Evolutionary conservation across 2,113 vertebrate genomes (phyloP), one percentile per base, ranked within the genome.

Genomic region (Anseranas semipalmata): DNA sequence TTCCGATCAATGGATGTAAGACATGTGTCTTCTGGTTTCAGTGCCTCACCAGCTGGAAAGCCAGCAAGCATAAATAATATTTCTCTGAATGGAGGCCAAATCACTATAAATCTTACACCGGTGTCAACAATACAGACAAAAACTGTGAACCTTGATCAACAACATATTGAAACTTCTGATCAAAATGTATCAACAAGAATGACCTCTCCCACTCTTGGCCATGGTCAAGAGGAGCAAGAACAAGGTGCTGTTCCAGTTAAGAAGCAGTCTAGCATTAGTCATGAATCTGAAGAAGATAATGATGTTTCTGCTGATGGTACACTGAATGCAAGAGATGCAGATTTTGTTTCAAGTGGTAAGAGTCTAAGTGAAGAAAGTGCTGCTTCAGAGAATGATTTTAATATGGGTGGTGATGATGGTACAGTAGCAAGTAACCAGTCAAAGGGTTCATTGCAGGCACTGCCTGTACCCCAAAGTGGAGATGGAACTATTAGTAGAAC

Each of bases 31-130:
- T 97, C 98, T 75, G 98, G 96, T 96, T 99, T 99, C 96, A 98
- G 98, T 67, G 97, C 98, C 48, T 97, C 99, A 53, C 97, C 98
- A 79, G 94, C 98, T 87, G 97, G 98, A 92, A 99, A 99, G 95
- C 97, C 98, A 91, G 98, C 98, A 72, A 97, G 97, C 88, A 96
- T 99, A 95, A 98, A 97, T 90, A 98, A 97, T 67, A 97, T 99
- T 97, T 97, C 99, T 71, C 97, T 99, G 96, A 99, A 99, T 90
- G 98, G 98, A 96, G 97, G 97, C 94, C 99, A 99, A 22, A 97
- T 99, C 93, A 95, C 98, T 48, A 92, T 99, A 92, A 98, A 98
- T 85, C 98, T 99, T 90, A 98, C 98, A 63, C 96, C 98, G 25
- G 96, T 98, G 66, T 94, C 98, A 80, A 78, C 97, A 73, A 91